Evolutionary conservation across 2,888 invertebrate species (phyloP), one percentile per base, ranked within the genome.

Genomic region (Sussaba pulchella): DNA sequence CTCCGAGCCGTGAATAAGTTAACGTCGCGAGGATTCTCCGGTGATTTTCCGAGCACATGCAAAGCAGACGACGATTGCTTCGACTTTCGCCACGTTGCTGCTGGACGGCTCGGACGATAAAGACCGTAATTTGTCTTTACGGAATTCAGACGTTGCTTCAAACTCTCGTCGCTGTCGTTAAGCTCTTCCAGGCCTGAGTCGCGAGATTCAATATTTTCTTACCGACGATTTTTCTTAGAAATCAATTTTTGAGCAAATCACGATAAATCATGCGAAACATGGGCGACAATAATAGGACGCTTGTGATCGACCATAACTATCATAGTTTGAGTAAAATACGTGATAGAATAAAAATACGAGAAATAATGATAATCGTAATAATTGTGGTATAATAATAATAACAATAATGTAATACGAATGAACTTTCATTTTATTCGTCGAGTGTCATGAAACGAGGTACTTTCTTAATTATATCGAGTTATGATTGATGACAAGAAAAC

Each of bases 81-180:
- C 54, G 39, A 45, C 45, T 64, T 54, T 43, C 52, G 61, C 36
- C 31, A 21, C n/a, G n/a, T 50, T 52, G 47, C 43, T 43, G 52
- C 45, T 67, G 54, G 39, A 54, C 54, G 54, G 54, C 41, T 14
- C 41, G 69, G 67, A 80, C 72, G 73, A 66, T 69, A 59, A 77
- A 73, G 73, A 71, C 66, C 70, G 74, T 81, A 77, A 81, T 81
- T 81, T 81, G 77, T 66, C 70, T 81, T 81, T 69, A 73, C 77
- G 78, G 81, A 78, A 81, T 77, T 78, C 74, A 74, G 77, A 78
- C 77, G 78, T 81, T 81, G 81, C 50, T 69, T 52, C 19, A 50
- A 43, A 41, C 50, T 74, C 66, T 78, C 77, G 61, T 61, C 43
- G 64, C 70, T 74, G 70, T 66, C 57, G 21, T 21, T 21, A 26